These are phyloP conservation scores for Philopedon plagiatum DNA, from an alignment of 2,888 invertebrate species.

Conservation along the genomic window DNA sequence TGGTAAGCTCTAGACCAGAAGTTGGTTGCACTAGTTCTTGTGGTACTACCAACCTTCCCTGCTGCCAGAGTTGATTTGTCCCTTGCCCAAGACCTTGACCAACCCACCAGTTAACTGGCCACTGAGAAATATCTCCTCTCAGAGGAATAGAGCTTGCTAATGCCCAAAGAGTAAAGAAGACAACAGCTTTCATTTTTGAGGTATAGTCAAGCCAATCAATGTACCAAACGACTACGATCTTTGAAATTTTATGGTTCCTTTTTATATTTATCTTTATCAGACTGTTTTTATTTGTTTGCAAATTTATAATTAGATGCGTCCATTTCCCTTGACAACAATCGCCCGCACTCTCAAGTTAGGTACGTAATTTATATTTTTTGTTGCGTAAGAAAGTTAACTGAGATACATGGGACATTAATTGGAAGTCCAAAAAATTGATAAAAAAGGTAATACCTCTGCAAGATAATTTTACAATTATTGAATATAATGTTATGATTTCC, in stretches of 20 bases:
- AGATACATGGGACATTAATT: too few relatives aligned
- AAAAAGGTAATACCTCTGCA: too few relatives aligned
- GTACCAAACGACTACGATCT: slow-evolving; percentile 1
- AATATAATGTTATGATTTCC: too few relatives aligned
- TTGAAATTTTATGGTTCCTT: neutral
- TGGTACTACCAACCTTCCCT: neutral
- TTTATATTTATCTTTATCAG: slow-evolving; percentile 17
- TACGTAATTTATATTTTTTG: slow-evolving; percentile 23
- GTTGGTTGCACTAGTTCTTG: too few relatives aligned
- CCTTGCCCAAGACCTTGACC: neutral
- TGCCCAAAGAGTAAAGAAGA: slow-evolving; percentile 8
- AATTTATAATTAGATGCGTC: neutral
- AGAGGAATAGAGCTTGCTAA: neutral
- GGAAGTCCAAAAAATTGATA: too few relatives aligned
- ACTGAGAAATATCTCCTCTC: neutral
- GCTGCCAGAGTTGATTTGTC: neutral
- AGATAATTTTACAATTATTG: too few relatives aligned
- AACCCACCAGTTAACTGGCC: neutral
- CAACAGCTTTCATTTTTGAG: slow-evolving; percentile 21
- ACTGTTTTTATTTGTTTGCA: neutral
- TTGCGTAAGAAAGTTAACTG: slow-evolving; percentile 32
- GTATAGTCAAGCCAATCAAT: neutral
- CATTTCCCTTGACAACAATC: neutral
- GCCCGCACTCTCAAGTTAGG: neutral
- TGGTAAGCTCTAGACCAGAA: neutral